phyloP scores from a whole-genome alignment of 1,140 invertebrate species.

The Sitodiplosis mosellana region DNA sequence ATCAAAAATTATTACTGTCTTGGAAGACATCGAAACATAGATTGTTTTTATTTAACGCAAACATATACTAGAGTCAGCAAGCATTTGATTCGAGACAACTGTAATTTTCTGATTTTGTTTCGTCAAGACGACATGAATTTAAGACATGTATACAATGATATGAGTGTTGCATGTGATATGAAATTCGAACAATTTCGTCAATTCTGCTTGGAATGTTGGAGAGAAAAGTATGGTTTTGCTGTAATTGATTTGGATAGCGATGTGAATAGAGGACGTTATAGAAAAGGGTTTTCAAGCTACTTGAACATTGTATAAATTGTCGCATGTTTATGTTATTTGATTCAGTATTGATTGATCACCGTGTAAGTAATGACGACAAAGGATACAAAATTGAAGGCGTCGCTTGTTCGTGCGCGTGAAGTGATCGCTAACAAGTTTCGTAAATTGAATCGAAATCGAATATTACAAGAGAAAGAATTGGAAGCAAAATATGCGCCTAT shows the following conservation, averaged over 20 bases:
- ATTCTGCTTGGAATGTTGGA: constrained; percentile 10
- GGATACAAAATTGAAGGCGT: not conserved
- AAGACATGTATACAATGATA: constrained; percentile 22
- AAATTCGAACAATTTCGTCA: constrained; percentile 12
- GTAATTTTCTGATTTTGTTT: constrained; percentile 22
- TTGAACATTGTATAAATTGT: not conserved
- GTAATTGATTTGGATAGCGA: constrained; percentile 15
- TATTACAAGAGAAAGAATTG: constrained; percentile 2
- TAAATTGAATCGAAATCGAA: constrained; percentile 4
- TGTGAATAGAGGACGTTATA: constrained; percentile 10
- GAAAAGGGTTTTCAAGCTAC: constrained; percentile 12
- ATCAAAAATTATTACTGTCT: constrained; percentile 22
- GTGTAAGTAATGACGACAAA: too few relatives aligned
- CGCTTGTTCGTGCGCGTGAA: not conserved
- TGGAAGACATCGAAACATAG: constrained; percentile 19
- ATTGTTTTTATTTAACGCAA: constrained; percentile 24
- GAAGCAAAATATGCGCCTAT: constrained; percentile 8
- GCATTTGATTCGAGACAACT: constrained; percentile 23
- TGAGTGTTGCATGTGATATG: constrained; percentile 16
- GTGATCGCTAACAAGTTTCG: constrained; percentile 3
- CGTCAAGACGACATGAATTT: constrained; percentile 24
- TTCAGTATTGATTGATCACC: not conserved
- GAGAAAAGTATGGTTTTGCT: constrained; percentile 13
- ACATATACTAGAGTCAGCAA: constrained; percentile 23
- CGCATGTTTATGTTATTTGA: too few relatives aligned